Percentiles rank a stretch among this genome's conserved stretches.
Evolutionary conservation across 2,113 vertebrate species (phyloP).

Genomic region (Leptodactylus fuscus): DNA sequence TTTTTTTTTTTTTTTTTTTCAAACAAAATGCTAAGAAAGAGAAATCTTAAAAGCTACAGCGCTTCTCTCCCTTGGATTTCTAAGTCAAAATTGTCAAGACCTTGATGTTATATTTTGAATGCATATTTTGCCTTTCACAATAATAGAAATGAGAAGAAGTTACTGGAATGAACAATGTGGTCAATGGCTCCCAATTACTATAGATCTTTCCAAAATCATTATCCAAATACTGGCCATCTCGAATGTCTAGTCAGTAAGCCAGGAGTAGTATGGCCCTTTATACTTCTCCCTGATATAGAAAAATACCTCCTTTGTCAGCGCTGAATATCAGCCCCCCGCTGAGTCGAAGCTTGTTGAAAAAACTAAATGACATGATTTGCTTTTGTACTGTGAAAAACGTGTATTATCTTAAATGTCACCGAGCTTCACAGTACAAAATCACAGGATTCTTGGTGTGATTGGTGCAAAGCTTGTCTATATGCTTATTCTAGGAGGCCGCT

Average conservation of each 20-base stretch:
- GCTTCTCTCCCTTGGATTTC: too few species aligned
- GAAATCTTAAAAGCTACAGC: too few species aligned
- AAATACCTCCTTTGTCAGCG: slow-evolving; percentile 70
- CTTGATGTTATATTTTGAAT: neutral
- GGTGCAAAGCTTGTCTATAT: slow-evolving; percentile 72
- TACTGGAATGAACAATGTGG: slow-evolving; percentile 56
- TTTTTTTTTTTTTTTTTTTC: too few species aligned
- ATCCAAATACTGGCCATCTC: slow-evolving; percentile 50
- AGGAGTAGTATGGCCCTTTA: slow-evolving; percentile 69
- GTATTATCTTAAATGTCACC: slow-evolving; percentile 76
- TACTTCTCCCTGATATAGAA: slow-evolving; percentile 69
- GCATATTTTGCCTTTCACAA: neutral
- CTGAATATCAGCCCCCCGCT: slow-evolving; percentile 73
- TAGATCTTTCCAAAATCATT: slow-evolving; percentile 64
- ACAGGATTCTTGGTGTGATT: slow-evolving; percentile 70
- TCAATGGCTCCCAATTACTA: slow-evolving; percentile 61
- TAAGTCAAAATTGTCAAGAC: neutral
- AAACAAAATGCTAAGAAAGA: too few species aligned
- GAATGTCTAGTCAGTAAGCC: slow-evolving; percentile 62
- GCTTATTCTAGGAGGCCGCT: slow-evolving; percentile 67
- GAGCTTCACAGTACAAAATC: slow-evolving; percentile 73
- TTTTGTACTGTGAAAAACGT: slow-evolving; percentile 76
- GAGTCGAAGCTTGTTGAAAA: slow-evolving; percentile 73
- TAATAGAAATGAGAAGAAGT: neutral
- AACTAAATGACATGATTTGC: slow-evolving; percentile 77